phyloP scores from a whole-genome alignment of 2,113 vertebrate genomes.

The Scortum barcoo region DNA sequence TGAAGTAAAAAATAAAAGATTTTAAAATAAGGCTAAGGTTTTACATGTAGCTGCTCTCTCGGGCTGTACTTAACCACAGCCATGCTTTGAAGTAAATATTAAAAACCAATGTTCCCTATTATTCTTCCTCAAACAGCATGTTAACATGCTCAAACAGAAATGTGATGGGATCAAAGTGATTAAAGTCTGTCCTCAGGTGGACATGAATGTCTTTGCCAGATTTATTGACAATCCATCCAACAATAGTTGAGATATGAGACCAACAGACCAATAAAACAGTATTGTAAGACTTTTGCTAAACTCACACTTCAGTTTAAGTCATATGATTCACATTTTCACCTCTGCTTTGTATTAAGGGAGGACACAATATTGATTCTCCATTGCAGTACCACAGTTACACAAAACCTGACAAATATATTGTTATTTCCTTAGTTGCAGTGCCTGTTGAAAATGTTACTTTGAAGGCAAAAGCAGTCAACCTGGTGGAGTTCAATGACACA shows the following conservation, averaged over 20 bases:
- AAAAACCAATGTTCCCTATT: not conserved
- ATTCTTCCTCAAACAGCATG: not conserved
- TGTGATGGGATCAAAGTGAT: not conserved
- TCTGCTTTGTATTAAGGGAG: not conserved
- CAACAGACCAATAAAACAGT: not conserved
- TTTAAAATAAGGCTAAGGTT: not conserved
- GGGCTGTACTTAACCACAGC: not conserved
- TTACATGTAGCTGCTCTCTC: not conserved
- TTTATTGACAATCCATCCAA: not conserved
- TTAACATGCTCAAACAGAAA: not conserved
- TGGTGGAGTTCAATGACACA: constrained; percentile 81
- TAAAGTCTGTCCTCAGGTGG: not conserved
- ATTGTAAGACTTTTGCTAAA: not conserved
- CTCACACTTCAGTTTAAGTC: not conserved
- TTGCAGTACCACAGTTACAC: not conserved
- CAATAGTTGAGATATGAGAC: not conserved
- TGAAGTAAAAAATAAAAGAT: not conserved
- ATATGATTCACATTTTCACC: not conserved
- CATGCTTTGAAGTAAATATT: not conserved
- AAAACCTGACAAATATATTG: not conserved
- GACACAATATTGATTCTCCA: too few species aligned
- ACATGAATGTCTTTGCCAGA: not conserved
- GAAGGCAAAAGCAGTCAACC: constrained; percentile 43
- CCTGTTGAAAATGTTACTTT: constrained; percentile 71
- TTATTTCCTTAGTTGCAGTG: constrained; percentile 59